phyloP scores from a whole-genome alignment of 2,888 invertebrate species.

The Pandemis heparana region DNA sequence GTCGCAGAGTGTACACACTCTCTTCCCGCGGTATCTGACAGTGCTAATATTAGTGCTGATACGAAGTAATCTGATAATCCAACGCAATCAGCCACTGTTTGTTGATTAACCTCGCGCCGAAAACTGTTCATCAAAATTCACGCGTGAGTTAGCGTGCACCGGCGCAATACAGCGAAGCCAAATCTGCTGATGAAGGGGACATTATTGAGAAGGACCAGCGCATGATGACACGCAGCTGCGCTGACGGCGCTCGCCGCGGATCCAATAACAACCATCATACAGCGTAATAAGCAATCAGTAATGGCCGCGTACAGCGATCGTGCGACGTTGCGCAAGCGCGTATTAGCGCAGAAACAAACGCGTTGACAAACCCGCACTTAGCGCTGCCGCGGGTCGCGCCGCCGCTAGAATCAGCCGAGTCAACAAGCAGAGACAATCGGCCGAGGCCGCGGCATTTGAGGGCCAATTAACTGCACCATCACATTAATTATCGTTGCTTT shows the following conservation, averaged over 20 bases:
- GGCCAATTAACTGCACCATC: constrained; percentile 8
- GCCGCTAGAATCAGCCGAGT: constrained; percentile 9
- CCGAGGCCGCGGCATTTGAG: constrained; percentile 17
- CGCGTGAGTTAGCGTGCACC: background rate
- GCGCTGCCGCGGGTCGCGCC: background rate
- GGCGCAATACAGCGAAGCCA: background rate
- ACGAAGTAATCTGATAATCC: constrained; percentile 10
- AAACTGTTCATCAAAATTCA: background rate
- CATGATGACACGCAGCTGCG: background rate
- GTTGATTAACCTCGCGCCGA: background rate
- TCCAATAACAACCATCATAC: background rate
- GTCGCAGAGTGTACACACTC: background rate
- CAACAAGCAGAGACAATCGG: background rate
- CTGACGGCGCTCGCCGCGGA: background rate
- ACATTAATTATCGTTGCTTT: constrained; percentile 9
- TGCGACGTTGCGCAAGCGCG: constrained; percentile 9
- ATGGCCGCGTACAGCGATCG: background rate
- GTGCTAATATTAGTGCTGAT: background rate
- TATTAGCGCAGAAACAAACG: constrained; percentile 17
- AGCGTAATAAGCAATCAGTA: constrained; percentile 13
- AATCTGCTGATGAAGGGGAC: background rate
- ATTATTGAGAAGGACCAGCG: background rate
- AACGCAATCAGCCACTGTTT: background rate
- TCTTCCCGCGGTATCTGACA: background rate
- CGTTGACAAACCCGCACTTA: constrained; percentile 14